Base-by-base conservation (phyloP, 2,888 invertebrate species). In the Macrosiphum euphorbiae region DNA sequence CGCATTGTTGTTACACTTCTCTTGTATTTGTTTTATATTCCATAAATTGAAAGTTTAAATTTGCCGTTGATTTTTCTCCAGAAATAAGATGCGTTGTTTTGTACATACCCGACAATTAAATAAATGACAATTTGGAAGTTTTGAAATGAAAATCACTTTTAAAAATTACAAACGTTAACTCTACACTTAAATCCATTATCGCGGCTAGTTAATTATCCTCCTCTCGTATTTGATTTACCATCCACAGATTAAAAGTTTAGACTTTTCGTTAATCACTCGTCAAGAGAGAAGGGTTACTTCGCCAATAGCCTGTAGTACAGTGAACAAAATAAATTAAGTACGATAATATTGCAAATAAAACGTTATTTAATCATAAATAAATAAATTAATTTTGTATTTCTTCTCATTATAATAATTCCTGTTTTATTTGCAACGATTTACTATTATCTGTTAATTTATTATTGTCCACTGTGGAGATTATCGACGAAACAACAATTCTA, bases 151-250 rank as follows among this genome's bases (percentile, higher is more conserved):
- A 95, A 55, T 95, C 95, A 3, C 95, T 97, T 55, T 95, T 95
- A 26, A 95, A 95, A 96, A 55, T 95, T 97, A 28, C 95, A 96
- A 91, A 96, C 96, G 28, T 95, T 97, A 4, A 97, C 97, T 1
- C 95, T 97, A 47, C 97, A 97, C 95, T 97, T 97, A 85, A 97
- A 97, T 95, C 96, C 97, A 0, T 95, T 96, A 24, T 95, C 96
- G 52, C 95, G 95, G 84, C 95, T 95, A 87, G 95, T 95, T 0
- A 95, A 95, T 58, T 96, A 96, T 92, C 95, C 96, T 85, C 13
- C 1, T 50, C 16, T 52, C 20, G 52, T 20, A 50, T 50, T 50
- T 50, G 11, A 20, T 50, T 50, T 50, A 50, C 13, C 50, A 13
- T 50, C 2, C 50, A 13, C 50, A 13, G 50, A 2, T 50, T 13